These are phyloP conservation scores for Microcebus griseorufus DNA, from an alignment of 2,113 vertebrate genomes.

Conservation along the genomic window DNA sequence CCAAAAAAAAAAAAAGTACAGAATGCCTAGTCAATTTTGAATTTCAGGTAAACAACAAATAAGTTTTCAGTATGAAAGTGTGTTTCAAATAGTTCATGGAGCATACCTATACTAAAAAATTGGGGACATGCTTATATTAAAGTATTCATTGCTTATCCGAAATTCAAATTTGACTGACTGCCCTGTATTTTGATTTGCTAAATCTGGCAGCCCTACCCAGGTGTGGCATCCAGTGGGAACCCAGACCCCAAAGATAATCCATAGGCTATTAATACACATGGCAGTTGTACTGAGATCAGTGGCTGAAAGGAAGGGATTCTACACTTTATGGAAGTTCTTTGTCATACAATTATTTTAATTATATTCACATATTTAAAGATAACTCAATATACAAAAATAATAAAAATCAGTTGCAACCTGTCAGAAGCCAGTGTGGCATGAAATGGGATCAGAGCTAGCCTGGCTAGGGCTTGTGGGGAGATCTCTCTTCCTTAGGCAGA, in stretches of 20 bases:
- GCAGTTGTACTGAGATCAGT: background rate
- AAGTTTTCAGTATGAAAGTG: background rate
- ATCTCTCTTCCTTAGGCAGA: background rate
- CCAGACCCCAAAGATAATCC: background rate
- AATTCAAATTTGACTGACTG: slow-evolving; percentile 6
- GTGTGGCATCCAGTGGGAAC: background rate
- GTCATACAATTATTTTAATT: background rate
- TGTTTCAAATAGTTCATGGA: slow-evolving; percentile 19
- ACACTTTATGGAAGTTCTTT: background rate
- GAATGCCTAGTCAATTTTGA: background rate
- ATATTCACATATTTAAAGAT: background rate
- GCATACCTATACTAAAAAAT: background rate
- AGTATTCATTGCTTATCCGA: background rate
- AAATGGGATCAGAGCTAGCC: background rate
- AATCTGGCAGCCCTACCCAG: background rate
- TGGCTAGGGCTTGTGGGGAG: background rate
- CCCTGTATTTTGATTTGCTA: slow-evolving; percentile 39
- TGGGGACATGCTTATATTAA: background rate
- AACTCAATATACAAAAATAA: background rate
- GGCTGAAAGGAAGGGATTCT: background rate
- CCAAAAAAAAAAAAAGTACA: background rate
- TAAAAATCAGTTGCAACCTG: background rate
- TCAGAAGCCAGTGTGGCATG: background rate
- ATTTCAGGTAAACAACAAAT: background rate
- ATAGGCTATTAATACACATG: background rate